These are phyloP conservation scores for Rotaria magnacalcarata DNA, from an alignment of 2,888 invertebrate genomes.

Conservation along the genomic window DNA sequence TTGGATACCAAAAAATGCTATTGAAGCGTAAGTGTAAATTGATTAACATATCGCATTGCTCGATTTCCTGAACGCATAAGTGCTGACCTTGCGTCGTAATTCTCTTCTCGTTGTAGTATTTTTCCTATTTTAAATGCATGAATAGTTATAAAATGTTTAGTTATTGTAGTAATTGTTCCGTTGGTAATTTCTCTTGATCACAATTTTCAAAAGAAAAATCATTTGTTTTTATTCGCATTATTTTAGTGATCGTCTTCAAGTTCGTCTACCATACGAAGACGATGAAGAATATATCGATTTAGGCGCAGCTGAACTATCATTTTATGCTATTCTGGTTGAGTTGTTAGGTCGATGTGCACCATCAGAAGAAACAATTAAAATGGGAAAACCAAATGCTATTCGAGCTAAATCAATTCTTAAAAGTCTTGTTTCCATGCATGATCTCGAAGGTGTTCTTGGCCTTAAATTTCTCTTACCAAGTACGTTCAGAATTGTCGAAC, in stretches of 20 bases:
- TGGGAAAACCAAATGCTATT: conserved; percentile 92
- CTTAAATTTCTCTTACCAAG: conserved; percentile 78
- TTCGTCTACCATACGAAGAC: conserved; percentile 73
- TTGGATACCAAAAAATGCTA: background rate
- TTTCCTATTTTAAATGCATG: background rate
- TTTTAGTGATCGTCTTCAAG: conserved; percentile 36
- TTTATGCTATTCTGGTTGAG: conserved; percentile 96
- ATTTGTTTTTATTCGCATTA: background rate
- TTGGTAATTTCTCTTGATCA: background rate
- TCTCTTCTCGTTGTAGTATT: background rate
- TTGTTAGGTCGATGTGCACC: conserved; percentile 73
- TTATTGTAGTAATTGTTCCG: background rate
- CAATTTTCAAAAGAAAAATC: too few relatives aligned
- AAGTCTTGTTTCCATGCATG: conserved; percentile 91
- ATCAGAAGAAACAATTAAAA: conserved; percentile 58
- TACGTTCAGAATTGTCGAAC: conserved; percentile 58
- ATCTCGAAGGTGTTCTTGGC: conserved; percentile 89
- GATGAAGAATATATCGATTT: conserved; percentile 99
- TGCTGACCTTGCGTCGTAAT: background rate
- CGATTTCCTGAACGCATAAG: background rate
- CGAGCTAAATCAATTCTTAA: conserved; percentile 92
- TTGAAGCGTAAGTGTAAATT: background rate
- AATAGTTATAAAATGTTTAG: background rate
- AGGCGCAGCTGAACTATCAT: conserved; percentile 91
- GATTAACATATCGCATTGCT: background rate